These are phyloP conservation scores for Corythucha ciliata DNA, from an alignment of 2,888 invertebrate genomes.

Conservation along the genomic window DNA sequence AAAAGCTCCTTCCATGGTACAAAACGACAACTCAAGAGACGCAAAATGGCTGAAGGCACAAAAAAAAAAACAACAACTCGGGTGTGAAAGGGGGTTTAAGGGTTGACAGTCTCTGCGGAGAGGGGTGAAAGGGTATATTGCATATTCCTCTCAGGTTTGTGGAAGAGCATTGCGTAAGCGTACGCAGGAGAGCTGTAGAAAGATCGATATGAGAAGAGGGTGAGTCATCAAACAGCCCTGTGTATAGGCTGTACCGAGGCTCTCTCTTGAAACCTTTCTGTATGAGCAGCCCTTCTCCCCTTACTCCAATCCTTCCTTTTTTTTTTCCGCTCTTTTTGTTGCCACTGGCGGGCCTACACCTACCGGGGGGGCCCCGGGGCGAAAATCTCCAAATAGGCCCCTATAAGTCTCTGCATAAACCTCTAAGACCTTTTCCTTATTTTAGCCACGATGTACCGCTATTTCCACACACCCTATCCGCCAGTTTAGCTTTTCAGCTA, in stretches of 20 bases:
- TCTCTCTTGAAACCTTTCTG: too few relatives aligned
- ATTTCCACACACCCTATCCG: neutral
- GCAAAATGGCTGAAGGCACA: too few relatives aligned
- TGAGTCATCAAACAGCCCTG: slow-evolving; percentile 22
- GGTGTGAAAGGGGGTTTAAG: slow-evolving; percentile 3
- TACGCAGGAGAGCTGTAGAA: slow-evolving; percentile 20
- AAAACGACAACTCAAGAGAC: too few relatives aligned
- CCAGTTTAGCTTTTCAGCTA: too few relatives aligned
- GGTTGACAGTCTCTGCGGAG: too few relatives aligned
- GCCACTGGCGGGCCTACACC: neutral
- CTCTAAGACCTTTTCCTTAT: neutral
- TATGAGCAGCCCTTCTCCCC: neutral
- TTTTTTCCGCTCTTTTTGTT: neutral
- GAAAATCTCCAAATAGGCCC: too few relatives aligned
- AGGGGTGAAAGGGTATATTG: neutral
- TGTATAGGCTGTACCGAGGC: too few relatives aligned
- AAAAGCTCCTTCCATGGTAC: too few relatives aligned
- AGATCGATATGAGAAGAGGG: slow-evolving; percentile 26
- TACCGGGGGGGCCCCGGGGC: too few relatives aligned
- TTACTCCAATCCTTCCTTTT: neutral
- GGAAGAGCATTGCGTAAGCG: slow-evolving; percentile 24
- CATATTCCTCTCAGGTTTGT: too few relatives aligned
- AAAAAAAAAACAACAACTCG: slow-evolving; percentile 4
- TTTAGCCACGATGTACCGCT: neutral
- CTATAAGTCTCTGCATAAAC: too few relatives aligned